Evolutionary conservation across 2,888 invertebrate genomes (phyloP), one percentile per base, ranked within the genome.

Genomic region (Chouioia cunea): DNA sequence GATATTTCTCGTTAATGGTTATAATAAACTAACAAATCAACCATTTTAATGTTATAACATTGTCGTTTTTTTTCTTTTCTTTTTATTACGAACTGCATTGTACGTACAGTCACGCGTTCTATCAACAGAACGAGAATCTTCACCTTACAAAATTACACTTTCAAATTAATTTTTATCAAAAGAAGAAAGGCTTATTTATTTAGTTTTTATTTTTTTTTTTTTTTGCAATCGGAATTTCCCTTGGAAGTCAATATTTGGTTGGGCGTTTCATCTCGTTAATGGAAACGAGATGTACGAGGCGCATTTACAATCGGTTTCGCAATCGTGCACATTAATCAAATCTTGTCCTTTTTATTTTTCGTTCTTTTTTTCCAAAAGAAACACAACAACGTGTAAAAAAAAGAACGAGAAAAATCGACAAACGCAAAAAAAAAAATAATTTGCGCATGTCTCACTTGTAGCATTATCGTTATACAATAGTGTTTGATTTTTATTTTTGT

Each of bases 71-170:
- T n/a, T n/a, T n/a, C n/a, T n/a, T n/a, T n/a, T n/a, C 67, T 63
- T 68, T 59, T 73, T 68, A 65, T 70, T 70, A 73, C 70, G 56
- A 73, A 65, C 73, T 70, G 73, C 56, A 64, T 60, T 67, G 50
- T 56, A 68, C 60, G 60, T 59, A 70, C 69, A 73, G 73, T 65
- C 58, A 47, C 69, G 65, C 59, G 65, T 59, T 73, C 70, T 70
- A 70, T 64, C 14, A 73, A 73, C 67, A 70, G 53, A 73, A 70
- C 64, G 73, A 44, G 70, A 73, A 60, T 53, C 53, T 50, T 63
- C 63, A 62, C 54, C 50, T 65, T 73, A 69, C 23, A 73, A 70
- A 70, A 73, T 73, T 73, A 64, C 73, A 65, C 67, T 59, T 66
- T 64, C 59, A 73, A 73, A 70, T 58, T 47, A 66, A 70, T 70